Percentiles rank a stretch among this genome's conserved stretches.
phyloP scores from a whole-genome alignment of 2,888 invertebrate species.

The Alviniconcha strummeri region DNA sequence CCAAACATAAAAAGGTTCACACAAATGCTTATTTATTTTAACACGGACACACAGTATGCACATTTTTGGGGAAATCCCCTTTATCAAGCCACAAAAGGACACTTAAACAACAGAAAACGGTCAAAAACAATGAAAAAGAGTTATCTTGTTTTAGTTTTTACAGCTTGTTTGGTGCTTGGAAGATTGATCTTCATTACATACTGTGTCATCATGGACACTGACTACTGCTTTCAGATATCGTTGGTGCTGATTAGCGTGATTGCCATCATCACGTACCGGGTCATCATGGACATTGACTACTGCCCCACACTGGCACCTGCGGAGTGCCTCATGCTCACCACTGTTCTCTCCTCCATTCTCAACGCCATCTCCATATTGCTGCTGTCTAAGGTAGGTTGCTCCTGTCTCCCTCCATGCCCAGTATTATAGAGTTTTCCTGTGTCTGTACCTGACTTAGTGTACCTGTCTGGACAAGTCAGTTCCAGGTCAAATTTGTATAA shows the following conservation, averaged over 20 bases:
- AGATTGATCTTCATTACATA: too few relatives aligned
- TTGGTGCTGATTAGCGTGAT: constrained; percentile 70
- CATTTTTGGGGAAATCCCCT: too few relatives aligned
- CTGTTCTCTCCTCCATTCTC: constrained; percentile 72
- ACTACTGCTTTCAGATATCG: constrained; percentile 54
- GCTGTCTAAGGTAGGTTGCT: neutral
- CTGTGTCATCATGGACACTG: too few relatives aligned
- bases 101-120: too few relatives aligned
- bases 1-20: too few relatives aligned
- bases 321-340: constrained; percentile 69
- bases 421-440: neutral
- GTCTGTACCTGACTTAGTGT: neutral
- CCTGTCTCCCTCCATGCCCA: neutral
- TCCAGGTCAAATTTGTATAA: constrained; percentile 53
- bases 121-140: too few relatives aligned
- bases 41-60: too few relatives aligned
- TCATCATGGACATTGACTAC: constrained; percentile 68
- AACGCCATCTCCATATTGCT: constrained; percentile 73
- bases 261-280: constrained; percentile 72
- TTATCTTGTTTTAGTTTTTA: too few relatives aligned
- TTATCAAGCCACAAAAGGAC: too few relatives aligned
- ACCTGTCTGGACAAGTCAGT: neutral
- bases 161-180: too few relatives aligned
- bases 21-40: too few relatives aligned
- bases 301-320: constrained; percentile 53